Percentiles rank a stretch among this genome's conserved stretches.
Conservation (phyloP, 2,113 vertebrate species). For the Antennarius striatus region DNA sequence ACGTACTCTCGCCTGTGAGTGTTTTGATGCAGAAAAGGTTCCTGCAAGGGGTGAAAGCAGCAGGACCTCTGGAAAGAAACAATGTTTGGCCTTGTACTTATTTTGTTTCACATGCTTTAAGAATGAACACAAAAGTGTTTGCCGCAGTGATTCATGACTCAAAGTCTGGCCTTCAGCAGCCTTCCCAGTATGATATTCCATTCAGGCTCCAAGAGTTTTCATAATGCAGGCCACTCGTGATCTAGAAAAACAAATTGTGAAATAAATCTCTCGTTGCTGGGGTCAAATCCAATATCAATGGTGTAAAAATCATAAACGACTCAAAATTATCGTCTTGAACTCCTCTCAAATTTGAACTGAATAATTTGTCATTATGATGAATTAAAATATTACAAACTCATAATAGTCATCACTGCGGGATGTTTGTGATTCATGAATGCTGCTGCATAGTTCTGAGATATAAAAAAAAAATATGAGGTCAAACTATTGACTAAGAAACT, state of each 20-base stretch:
- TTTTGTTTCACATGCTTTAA: conserved; percentile 44
- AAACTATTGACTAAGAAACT: neutral
- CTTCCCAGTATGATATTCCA: conserved; percentile 21
- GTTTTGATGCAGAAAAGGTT: conserved; percentile 8
- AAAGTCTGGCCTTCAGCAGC: conserved; percentile 25
- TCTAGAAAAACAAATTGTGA: conserved; percentile 30
- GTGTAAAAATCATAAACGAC: conserved; percentile 9
- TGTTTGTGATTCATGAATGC: neutral
- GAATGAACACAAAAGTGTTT: conserved; percentile 35
- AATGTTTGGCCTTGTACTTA: conserved; percentile 29
- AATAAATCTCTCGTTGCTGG: conserved; percentile 3
- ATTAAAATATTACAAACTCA: neutral
- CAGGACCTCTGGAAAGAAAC: conserved; percentile 8
- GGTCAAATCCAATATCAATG: conserved; percentile 5
- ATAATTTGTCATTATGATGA: neutral
- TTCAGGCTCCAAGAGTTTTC: conserved; percentile 26
- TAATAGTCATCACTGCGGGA: neutral
- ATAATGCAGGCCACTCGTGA: conserved; percentile 12
- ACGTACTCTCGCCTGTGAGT: neutral
- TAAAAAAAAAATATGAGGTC: neutral
- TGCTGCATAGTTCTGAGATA: conserved; percentile 1
- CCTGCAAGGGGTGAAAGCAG: neutral
- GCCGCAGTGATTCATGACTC: conserved; percentile 55
- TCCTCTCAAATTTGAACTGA: neutral
- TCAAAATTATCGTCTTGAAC: neutral